A percentile compares a stretch with the other conserved stretches of the same genome.
These are phyloP conservation scores for Stictonetta naevosa DNA, from an alignment of 2,113 vertebrate species.

Conservation along the genomic window DNA sequence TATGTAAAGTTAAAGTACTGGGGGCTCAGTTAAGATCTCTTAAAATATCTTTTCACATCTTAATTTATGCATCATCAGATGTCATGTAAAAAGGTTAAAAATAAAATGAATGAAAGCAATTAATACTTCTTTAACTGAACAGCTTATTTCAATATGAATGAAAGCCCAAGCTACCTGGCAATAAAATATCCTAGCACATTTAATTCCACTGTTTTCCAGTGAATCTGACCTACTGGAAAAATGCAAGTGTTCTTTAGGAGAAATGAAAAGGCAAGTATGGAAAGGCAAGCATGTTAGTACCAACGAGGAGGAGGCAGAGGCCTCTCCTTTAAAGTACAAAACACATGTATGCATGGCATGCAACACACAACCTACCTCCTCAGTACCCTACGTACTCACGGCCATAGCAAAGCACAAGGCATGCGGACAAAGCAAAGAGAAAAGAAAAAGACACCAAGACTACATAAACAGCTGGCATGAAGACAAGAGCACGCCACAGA, in stretches of 20 bases:
- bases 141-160: neutral
- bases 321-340: neutral
- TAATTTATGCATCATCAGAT: neutral
- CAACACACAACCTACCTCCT: neutral
- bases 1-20: neutral
- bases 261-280: neutral
- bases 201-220: neutral
- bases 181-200: neutral
- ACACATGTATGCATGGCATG: neutral
- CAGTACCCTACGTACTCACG: neutral
- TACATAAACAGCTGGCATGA: neutral
- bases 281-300: slow-evolving; percentile 1
- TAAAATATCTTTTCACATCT: neutral
- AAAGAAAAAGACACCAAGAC: neutral
- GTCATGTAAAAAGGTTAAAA: neutral
- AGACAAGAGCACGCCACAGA: neutral
- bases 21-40: neutral
- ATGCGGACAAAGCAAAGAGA: neutral
- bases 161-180: neutral
- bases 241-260: neutral
- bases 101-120: neutral
- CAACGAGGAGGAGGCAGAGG: neutral
- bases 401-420: neutral
- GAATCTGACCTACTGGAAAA: neutral
- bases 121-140: neutral